phyloP scores from a whole-genome alignment of 2,888 invertebrate genomes.

The Meandrusa payeni region DNA sequence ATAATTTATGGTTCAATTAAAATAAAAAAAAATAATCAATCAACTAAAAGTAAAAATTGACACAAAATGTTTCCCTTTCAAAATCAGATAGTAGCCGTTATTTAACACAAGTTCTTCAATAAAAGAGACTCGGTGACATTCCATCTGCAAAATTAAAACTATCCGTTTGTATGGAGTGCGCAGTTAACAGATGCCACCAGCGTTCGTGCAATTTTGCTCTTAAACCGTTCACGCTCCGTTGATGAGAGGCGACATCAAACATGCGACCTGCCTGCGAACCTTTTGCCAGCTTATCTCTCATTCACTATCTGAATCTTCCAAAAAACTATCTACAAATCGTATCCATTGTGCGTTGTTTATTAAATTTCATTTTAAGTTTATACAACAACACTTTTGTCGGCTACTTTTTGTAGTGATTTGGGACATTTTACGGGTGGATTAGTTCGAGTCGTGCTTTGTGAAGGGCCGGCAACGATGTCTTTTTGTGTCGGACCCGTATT shows the following conservation, averaged over 20 bases:
- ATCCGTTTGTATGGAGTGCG: slow-evolving; percentile 64
- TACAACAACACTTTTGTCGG: slow-evolving; percentile 80
- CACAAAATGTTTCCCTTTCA: too few relatives aligned
- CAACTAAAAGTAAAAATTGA: too few relatives aligned
- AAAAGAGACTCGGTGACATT: slow-evolving; percentile 47
- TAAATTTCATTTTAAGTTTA: slow-evolving; percentile 80
- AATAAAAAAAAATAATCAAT: too few relatives aligned
- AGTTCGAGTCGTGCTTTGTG: slow-evolving; percentile 65
- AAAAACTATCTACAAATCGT: slow-evolving; percentile 69
- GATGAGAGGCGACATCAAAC: slow-evolving; percentile 79
- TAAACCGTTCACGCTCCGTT: slow-evolving; percentile 71
- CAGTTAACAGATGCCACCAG: slow-evolving; percentile 75
- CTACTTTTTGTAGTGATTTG: slow-evolving; percentile 70
- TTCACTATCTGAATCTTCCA: slow-evolving; percentile 71
- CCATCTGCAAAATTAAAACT: slow-evolving; percentile 78
- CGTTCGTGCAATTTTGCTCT: slow-evolving; percentile 74
- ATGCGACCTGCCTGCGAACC: slow-evolving; percentile 70
- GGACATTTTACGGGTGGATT: slow-evolving; percentile 80
- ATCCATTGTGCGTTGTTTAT: slow-evolving; percentile 74
- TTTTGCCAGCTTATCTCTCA: slow-evolving; percentile 78
- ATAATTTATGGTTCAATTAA: too few relatives aligned
- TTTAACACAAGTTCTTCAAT: slow-evolving; percentile 23
- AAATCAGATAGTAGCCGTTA: slow-evolving; percentile 23
- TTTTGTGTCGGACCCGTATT: slow-evolving; percentile 65
- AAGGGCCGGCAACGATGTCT: slow-evolving; percentile 62